Evolutionary conservation across 2,888 invertebrate species (phyloP).

Genomic region (Gastracanthus pulcherrimus): DNA sequence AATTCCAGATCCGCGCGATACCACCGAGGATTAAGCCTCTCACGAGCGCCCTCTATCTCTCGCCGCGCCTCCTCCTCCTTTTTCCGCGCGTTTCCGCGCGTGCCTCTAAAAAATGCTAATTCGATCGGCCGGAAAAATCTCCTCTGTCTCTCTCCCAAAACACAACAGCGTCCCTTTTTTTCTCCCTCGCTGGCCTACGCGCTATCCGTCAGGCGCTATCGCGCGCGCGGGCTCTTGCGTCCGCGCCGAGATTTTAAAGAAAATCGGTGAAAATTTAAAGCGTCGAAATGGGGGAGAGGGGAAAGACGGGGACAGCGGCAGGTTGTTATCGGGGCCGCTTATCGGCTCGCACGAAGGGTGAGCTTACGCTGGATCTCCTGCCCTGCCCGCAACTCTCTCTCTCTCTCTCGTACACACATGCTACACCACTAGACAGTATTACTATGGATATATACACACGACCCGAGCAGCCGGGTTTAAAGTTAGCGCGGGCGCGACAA

Average conservation of each 20-base stretch:
- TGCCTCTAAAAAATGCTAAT: slow-evolving; percentile 49
- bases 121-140: slow-evolving; percentile 47
- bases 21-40: not conserved
- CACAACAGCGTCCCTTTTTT: not conserved
- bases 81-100: slow-evolving; percentile 49
- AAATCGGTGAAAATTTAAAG: slow-evolving; percentile 75
- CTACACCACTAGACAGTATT: not conserved
- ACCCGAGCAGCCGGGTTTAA: no score
- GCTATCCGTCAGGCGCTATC: slow-evolving; percentile 75
- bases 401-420: slow-evolving; percentile 1
- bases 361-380: slow-evolving; percentile 76
- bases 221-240: slow-evolving; percentile 9
- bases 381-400: no score
- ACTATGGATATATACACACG: not conserved
- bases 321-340: slow-evolving; percentile 73
- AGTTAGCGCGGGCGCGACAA: slow-evolving; percentile 66
- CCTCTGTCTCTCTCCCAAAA: not conserved
- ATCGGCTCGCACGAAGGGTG: slow-evolving; percentile 70
- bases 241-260: slow-evolving; percentile 69
- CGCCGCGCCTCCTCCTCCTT: not conserved
- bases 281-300: slow-evolving; percentile 48
- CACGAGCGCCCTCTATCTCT: slow-evolving; percentile 38
- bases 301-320: slow-evolving; percentile 49
- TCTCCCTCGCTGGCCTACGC: slow-evolving; percentile 64
- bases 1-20: no score